Conservation (phyloP, 2,888 invertebrate genomes). For the Drosophila monieri region DNA sequence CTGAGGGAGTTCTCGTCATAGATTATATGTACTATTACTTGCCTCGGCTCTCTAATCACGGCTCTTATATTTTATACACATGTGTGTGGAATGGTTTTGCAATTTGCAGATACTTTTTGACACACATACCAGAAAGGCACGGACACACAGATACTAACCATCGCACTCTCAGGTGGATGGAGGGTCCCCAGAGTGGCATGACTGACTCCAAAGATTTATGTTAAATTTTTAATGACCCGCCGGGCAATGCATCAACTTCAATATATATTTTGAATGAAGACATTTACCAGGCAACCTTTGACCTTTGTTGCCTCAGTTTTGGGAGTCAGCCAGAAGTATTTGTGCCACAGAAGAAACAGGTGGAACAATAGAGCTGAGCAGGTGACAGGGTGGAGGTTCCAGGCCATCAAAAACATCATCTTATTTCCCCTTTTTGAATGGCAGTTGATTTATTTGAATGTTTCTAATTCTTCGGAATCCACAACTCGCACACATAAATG, state of each 20-base stretch:
- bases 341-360: slow-evolving; percentile 12
- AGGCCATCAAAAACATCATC: slow-evolving; percentile 30
- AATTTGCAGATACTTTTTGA: slow-evolving; percentile 66
- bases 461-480: slow-evolving; percentile 61
- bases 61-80: slow-evolving; percentile 55
- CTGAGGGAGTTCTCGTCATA: slow-evolving; percentile 58
- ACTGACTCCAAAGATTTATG: slow-evolving; percentile 41
- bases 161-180: neutral
- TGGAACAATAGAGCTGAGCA: slow-evolving; percentile 36
- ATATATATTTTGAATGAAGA: slow-evolving; percentile 53
- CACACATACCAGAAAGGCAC: slow-evolving; percentile 55
- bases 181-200: slow-evolving; percentile 15
- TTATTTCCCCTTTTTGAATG: slow-evolving; percentile 26
- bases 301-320: slow-evolving; percentile 35
- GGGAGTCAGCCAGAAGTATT: neutral
- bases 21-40: slow-evolving; percentile 38
- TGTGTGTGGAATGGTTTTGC: slow-evolving; percentile 63
- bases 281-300: slow-evolving; percentile 49
- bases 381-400: slow-evolving; percentile 26
- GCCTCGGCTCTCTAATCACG: slow-evolving; percentile 55
- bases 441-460: slow-evolving; percentile 63
- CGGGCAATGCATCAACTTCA: slow-evolving; percentile 63
- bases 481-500: slow-evolving; percentile 22
- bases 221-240: slow-evolving; percentile 42
- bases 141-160: neutral